Base-by-base conservation (phyloP, 92 coral and sea anemone genomes). In the Umimayanthus kanabou region DNA sequence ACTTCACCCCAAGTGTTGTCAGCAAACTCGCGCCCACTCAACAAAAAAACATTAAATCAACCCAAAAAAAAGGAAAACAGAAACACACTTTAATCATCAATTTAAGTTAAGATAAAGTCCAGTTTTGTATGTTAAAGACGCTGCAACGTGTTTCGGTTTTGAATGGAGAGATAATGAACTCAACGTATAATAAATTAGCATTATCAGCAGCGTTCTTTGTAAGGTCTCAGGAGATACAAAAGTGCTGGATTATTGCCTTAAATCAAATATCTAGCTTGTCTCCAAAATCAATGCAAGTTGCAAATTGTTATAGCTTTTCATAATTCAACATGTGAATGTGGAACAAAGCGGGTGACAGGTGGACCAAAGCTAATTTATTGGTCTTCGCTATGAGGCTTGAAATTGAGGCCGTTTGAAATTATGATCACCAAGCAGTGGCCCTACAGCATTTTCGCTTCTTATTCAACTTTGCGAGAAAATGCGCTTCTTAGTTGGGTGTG, bases 261-360 rank as follows among this genome's bases (percentile, higher is more conserved):
- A 83, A 70, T 83, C 77, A 43, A 83, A 70, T 43, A 70, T 26
- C 57, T 26, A 43, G 65, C 67, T 72, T 71, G 78, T 47, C 76
- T 82, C 47, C 5, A 15, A 82, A 82, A 69, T 82, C 86, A 82
- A 82, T 82, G 77, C 39, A 83, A 70, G 87, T 83, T 69, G 79
- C 66, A 83, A 83, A 83, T 83, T 83, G 78, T 83, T 83, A 83
- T 69, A 83, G 87, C 87, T 45, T 83, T 78, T 81, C 18, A 43
- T 81, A 61, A 64, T 57, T 80, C 65, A 69, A 82, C 87, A 83
- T 83, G 76, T 70, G 87, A 83, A 83, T 42, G 43, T 26, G 23
- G 67, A 73, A 83, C 87, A 83, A 83, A 42, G 77, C 65, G 0
- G 4, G 2, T 83, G 78, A 70, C 87, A 83, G 87, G 87, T 83